These are phyloP conservation scores for Branchellion lobata DNA, from an alignment of 2,888 invertebrate genomes.

Conservation along the genomic window DNA sequence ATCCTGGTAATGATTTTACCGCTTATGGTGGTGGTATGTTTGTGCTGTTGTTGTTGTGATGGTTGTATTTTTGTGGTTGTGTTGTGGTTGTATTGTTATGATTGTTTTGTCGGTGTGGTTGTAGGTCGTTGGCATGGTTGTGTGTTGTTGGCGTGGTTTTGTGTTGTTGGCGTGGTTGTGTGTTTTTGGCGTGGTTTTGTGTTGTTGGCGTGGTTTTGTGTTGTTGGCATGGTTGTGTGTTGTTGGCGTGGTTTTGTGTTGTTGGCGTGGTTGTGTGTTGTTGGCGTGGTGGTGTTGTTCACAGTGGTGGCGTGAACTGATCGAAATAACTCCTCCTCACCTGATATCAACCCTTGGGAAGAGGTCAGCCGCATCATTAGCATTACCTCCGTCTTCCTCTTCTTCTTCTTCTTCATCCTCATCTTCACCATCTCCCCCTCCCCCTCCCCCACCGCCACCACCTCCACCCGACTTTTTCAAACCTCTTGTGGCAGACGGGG, in stretches of 20 bases:
- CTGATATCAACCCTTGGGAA: conserved; percentile 78
- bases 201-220: background rate
- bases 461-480: conserved; percentile 60
- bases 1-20: too few species aligned
- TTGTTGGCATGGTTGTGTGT: too few species aligned
- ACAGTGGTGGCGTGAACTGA: background rate
- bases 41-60: too few species aligned
- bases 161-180: background rate
- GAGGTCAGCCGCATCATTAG: conserved; percentile 69
- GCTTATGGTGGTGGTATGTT: too few species aligned
- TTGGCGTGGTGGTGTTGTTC: background rate
- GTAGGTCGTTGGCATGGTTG: too few species aligned
- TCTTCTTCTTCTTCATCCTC: conserved; percentile 53
- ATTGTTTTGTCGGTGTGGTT: too few species aligned
- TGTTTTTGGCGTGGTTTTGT: background rate
- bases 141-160: too few species aligned
- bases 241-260: background rate
- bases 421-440: conserved; percentile 61
- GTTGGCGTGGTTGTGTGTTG: background rate
- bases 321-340: conserved; percentile 50
- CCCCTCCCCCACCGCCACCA: conserved; percentile 54
- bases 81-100: too few species aligned
- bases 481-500: conserved; percentile 74
- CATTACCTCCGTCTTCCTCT: conserved; percentile 53
- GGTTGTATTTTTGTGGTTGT: too few species aligned